Evolutionary conservation across 1,140 invertebrate species (phyloP).

Genomic region (Drosophila kanapiae): DNA sequence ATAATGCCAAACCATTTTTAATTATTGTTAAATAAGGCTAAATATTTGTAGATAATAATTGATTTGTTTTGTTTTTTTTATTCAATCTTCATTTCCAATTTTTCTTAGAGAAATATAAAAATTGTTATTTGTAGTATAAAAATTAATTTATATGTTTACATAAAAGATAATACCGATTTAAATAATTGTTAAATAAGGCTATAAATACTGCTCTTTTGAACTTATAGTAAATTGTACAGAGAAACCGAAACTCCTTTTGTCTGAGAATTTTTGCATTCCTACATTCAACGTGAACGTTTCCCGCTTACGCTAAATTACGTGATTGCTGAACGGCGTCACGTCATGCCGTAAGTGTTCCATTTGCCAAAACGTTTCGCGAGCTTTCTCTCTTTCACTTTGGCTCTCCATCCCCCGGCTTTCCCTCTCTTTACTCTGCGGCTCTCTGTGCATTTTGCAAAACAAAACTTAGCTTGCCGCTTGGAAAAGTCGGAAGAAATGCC

Average conservation of each 20-base stretch:
- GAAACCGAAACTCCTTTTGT: background rate
- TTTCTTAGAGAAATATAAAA: no score
- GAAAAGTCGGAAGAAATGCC: conserved; percentile 74
- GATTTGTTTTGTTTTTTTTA: no score
- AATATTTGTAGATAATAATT: no score
- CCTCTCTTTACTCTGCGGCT: conserved; percentile 23
- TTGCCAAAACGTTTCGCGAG: conserved; percentile 42
- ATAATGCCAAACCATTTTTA: no score
- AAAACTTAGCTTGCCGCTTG: conserved; percentile 61
- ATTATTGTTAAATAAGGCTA: no score
- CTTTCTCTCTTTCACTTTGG: conserved; percentile 34
- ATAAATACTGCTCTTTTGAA: no score
- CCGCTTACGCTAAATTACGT: conserved; percentile 9
- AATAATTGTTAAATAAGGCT: no score
- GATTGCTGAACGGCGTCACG: background rate
- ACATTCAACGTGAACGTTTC: conserved; percentile 17
- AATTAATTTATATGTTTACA: no score
- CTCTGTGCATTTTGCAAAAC: conserved; percentile 45
- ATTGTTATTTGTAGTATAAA: no score
- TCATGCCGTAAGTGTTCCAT: conserved; percentile 12
- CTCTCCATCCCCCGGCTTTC: conserved; percentile 18
- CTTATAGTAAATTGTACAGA: no score
- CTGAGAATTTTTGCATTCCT: background rate
- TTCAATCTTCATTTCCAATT: no score
- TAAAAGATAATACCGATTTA: no score